Conservation (phyloP, 2,113 vertebrate genomes). For the Egretta garzetta region DNA sequence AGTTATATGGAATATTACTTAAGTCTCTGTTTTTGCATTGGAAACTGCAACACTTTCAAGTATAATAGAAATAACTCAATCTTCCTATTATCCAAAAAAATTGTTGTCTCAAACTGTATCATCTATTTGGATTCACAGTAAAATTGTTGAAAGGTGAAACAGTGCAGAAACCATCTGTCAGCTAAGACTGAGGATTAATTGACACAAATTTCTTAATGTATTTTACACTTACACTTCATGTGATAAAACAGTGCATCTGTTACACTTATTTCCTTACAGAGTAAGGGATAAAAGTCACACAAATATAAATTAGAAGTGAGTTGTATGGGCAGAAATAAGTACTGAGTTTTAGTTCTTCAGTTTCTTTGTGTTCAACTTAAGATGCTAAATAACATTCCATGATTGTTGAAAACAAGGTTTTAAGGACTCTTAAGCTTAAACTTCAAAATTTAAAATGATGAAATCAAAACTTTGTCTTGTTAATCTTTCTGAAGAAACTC, state of each 20-base stretch:
- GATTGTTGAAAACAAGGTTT: background rate
- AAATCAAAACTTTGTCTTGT: background rate
- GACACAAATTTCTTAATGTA: background rate
- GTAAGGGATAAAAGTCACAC: background rate
- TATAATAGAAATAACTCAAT: constrained; percentile 27
- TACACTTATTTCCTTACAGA: background rate
- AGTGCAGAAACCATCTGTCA: background rate
- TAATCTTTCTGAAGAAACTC: background rate
- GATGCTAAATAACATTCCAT: background rate
- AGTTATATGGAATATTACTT: constrained; percentile 24
- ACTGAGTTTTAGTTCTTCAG: background rate
- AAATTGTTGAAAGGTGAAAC: constrained; percentile 5
- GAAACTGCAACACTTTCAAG: background rate
- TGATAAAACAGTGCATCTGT: background rate
- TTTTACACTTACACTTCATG: background rate
- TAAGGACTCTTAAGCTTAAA: background rate
- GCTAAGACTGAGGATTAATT: background rate
- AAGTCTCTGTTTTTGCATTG: constrained; percentile 6
- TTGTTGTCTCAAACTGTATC: background rate
- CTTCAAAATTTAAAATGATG: background rate
- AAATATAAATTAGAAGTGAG: background rate
- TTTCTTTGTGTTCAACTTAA: background rate
- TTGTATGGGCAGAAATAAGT: background rate
- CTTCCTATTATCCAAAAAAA: background rate
- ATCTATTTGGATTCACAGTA: constrained; percentile 21